phyloP scores from a whole-genome alignment of 2,797 vertebrate species.

The Gallinago nigripennis region DNA sequence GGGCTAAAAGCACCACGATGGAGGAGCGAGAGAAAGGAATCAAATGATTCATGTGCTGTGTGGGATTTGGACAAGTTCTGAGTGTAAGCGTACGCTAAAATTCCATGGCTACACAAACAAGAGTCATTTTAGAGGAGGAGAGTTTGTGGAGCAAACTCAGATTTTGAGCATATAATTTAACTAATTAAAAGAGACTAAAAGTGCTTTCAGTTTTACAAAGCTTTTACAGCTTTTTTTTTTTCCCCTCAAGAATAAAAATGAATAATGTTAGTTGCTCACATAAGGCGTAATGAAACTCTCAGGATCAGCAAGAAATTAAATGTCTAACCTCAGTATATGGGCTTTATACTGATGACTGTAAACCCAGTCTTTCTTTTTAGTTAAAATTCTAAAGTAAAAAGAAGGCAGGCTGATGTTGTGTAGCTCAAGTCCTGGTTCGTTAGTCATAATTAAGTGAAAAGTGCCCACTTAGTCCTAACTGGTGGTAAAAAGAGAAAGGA shows the following conservation, averaged over 20 bases:
- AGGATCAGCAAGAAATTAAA: neutral
- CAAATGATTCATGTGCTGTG: neutral
- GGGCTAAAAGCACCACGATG: neutral
- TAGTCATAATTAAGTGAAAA: neutral
- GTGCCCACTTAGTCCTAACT: neutral
- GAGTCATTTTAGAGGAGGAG: neutral
- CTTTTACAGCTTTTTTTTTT: neutral
- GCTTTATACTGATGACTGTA: neutral
- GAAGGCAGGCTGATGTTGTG: neutral
- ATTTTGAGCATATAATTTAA: neutral
- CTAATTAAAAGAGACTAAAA: neutral
- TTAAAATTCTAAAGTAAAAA: neutral
- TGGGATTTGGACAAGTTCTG: neutral
- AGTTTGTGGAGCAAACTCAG: neutral
- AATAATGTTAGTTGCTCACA: neutral
- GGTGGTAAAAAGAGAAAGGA: neutral
- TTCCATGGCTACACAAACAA: neutral
- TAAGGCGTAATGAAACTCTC: neutral
- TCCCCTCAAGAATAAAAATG: neutral
- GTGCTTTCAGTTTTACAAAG: neutral
- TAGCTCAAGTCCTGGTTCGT: neutral
- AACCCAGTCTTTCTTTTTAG: neutral
- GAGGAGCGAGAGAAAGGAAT: neutral
- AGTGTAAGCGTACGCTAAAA: neutral
- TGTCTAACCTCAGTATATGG: neutral